Base-by-base conservation (phyloP, 2,797 vertebrate genomes). In the Gila robusta region DNA sequence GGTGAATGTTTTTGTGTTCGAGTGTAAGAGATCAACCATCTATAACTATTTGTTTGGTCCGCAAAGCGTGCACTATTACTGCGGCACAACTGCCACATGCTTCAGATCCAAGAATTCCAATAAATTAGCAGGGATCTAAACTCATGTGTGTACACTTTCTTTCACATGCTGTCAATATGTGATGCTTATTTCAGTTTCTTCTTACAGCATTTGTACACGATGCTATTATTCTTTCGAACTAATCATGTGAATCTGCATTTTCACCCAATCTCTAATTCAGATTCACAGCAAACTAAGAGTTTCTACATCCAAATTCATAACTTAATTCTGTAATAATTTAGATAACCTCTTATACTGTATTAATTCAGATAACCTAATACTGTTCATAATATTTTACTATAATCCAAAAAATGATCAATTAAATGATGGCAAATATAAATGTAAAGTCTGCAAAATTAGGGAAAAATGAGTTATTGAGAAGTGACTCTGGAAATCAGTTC, bases 51-150 rank as follows among this genome's bases (percentile, higher is more conserved):
- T 86, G 85, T 81, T 70, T 71, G 21, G 76, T 82, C 84, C 89
- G 87, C 83, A 82, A 91, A 91, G 85, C 59, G 59, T 93, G 91
- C 92, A 89, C 92, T 93, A 90, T 91, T 69, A 83, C 64, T 91
- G 70, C 84, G 90, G 89, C 91, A 90, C 89, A 81, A 79, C 91
- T 91, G 91, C 93, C 91, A 93, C 88, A 83, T 93, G 83, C 77
- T 90, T 86, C 88, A 84, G 81, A 87, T 86, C 91, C 88, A 93
- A 94, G 93, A 91, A 93, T 95, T 95, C 90, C 93, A 95, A 93
- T 95, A 91, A 92, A 92, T 89, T 83, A 70, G 37, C 85, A 87
- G 52, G 35, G 82, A 86, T 88, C 72, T 70, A 26, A 52, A 28
- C 11, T 41, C 1, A 17, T 23, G 2, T 17, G 64, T 79, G 47